These are phyloP conservation scores for Chaunax sp. DNA, from an alignment of 2,797 vertebrate genomes.

Conservation along the genomic window DNA sequence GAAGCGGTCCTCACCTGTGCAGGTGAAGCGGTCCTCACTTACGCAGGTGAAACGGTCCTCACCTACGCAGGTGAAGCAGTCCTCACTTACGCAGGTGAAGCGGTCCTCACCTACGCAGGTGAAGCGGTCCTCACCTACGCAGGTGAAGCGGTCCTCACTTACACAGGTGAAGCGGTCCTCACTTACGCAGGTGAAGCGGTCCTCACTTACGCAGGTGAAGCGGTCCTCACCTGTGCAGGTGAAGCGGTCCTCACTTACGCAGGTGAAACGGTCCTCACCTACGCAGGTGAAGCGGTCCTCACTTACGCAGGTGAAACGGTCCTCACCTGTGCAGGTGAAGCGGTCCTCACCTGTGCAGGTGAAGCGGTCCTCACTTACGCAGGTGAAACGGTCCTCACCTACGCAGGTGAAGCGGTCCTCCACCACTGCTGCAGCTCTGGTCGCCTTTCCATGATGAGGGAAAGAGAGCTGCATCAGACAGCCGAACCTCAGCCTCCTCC, in stretches of 20 bases:
- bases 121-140: neutral
- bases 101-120: no score
- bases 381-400: neutral
- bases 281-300: conserved; percentile 68
- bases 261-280: neutral
- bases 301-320: accelerated
- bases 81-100: conserved; percentile 55
- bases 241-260: no score
- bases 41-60: no score
- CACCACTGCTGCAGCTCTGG: conserved; percentile 80
- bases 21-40: no score
- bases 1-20: conserved; percentile 64
- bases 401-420: conserved; percentile 68
- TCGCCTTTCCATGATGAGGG: conserved; percentile 67
- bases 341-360: conserved; percentile 60
- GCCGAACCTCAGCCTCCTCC: conserved; percentile 78
- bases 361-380: conserved; percentile 71
- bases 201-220: conserved; percentile 20
- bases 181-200: no score
- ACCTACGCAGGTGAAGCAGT: conserved; percentile 46
- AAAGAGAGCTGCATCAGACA: conserved; percentile 85
- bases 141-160: conserved; percentile 66
- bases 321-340: conserved; percentile 21
- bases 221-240: conserved; percentile 63
- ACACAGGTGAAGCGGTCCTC: neutral